A percentile compares a stretch with the other conserved stretches of the same genome.
Evolutionary conservation across 2,888 invertebrate species (phyloP).

Genomic region (Callyntrura guangdongensis): DNA sequence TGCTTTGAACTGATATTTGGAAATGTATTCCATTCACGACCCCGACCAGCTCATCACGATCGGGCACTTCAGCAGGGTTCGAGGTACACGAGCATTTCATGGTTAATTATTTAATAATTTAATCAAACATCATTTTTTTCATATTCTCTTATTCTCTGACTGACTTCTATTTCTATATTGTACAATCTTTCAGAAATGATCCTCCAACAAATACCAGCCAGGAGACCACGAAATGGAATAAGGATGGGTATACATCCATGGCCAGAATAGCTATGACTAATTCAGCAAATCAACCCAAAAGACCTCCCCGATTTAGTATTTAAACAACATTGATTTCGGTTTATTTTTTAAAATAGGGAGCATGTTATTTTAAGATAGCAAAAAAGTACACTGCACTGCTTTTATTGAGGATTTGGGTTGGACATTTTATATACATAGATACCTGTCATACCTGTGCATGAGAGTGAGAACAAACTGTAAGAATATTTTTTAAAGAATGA

Average conservation of each 20-base stretch:
- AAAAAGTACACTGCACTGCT: too few species aligned
- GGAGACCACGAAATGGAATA: background rate
- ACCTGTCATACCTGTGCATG: too few species aligned
- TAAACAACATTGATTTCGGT: background rate
- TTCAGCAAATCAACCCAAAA: constrained; percentile 35
- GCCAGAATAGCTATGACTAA: constrained; percentile 63
- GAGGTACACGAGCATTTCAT: background rate
- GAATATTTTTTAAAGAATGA: too few species aligned
- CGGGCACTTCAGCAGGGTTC: too few species aligned
- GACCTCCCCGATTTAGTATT: constrained; percentile 14
- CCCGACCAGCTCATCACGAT: background rate
- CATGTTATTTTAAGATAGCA: too few species aligned
- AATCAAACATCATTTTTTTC: background rate
- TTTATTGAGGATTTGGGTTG: too few species aligned
- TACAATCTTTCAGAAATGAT: background rate
- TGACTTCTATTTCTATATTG: background rate
- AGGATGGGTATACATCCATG: constrained; percentile 50
- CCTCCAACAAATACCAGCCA: background rate
- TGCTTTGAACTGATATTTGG: constrained; percentile 50
- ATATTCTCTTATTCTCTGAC: background rate
- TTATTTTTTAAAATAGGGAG: too few species aligned
- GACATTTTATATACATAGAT: too few species aligned
- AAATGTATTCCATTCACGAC: background rate
- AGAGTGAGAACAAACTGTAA: too few species aligned
- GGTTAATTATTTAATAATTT: background rate